Conservation (phyloP, 2,797 vertebrate genomes). For the Alauda arvensis region DNA sequence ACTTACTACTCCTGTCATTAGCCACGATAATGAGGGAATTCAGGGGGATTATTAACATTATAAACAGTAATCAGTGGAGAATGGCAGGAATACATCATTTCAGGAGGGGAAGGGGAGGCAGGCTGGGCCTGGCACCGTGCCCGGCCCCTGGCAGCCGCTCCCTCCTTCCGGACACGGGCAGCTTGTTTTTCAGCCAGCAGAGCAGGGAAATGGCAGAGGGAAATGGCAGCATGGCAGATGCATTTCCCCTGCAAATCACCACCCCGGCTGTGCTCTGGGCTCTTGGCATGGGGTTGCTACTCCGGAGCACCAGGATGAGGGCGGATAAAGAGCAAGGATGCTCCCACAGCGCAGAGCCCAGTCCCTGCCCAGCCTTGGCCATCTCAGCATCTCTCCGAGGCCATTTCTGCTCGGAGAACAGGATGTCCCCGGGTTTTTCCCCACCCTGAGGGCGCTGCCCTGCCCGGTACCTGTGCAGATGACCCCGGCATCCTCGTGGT, state of each 20-base stretch:
- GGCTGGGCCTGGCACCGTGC: neutral
- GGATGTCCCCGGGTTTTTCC: accelerated
- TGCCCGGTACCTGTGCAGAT: conserved; percentile 80
- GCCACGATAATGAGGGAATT: conserved; percentile 15
- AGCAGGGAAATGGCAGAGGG: conserved; percentile 2
- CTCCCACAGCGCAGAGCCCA: accelerated
- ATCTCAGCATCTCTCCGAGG: neutral
- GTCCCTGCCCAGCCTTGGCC: neutral
- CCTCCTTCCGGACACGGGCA: neutral
- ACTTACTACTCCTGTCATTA: neutral
- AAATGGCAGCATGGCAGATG: neutral
- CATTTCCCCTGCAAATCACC: neutral
- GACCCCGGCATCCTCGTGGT: conserved; percentile 92
- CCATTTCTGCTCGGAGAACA: neutral
- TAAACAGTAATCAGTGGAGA: neutral
- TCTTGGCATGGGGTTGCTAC: accelerated
- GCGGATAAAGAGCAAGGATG: neutral
- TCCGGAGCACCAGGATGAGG: accelerated
- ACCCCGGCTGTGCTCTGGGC: accelerated
- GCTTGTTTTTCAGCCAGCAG: neutral
- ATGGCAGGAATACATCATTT: neutral
- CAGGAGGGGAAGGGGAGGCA: neutral
- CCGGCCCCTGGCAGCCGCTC: neutral
- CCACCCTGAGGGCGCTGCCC: accelerated
- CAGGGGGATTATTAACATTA: conserved; percentile 20